A percentile compares a stretch with the other conserved stretches of the same genome.
These are phyloP conservation scores for Oncorhynchus kisutch DNA, from an alignment of 2,113 vertebrate genomes.

Conservation along the genomic window DNA sequence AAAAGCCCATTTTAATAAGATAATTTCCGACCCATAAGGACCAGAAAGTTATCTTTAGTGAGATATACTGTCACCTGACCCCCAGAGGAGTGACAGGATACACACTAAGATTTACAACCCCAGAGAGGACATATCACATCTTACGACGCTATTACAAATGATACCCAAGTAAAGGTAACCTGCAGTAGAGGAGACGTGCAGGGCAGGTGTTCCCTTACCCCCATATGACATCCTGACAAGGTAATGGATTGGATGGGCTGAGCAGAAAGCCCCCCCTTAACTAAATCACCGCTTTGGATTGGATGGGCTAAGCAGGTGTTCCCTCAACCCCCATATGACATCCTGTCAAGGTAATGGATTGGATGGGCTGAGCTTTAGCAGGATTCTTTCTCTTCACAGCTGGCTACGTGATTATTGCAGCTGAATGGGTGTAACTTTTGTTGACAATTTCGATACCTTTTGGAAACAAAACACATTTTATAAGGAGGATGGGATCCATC, in stretches of 20 bases:
- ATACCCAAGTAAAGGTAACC: constrained; percentile 48
- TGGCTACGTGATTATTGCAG: too few species aligned
- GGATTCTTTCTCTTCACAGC: too few species aligned
- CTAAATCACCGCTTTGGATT: constrained; percentile 34
- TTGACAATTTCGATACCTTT: too few species aligned
- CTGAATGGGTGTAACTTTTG: too few species aligned
- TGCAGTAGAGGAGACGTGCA: constrained; percentile 32
- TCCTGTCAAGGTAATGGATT: constrained; percentile 59
- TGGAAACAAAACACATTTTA: too few species aligned
- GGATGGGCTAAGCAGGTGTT: not conserved
- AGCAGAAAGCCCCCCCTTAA: constrained; percentile 25
- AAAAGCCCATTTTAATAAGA: constrained; percentile 12
- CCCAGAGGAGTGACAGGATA: constrained; percentile 24
- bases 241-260: constrained; percentile 47
- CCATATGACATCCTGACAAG: constrained; percentile 58
- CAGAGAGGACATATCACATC: constrained; percentile 15
- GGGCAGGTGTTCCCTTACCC: too few species aligned
- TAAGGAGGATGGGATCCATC: too few species aligned
- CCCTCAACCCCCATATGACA: constrained; percentile 32
- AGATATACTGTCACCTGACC: not conserved
- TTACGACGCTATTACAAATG: constrained; percentile 47
- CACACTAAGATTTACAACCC: constrained; percentile 18
- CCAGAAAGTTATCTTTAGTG: not conserved
- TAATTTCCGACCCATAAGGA: not conserved
- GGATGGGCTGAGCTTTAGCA: not conserved